phyloP scores from a whole-genome alignment of 2,797 vertebrate genomes.

The Sitta carolinensis region DNA sequence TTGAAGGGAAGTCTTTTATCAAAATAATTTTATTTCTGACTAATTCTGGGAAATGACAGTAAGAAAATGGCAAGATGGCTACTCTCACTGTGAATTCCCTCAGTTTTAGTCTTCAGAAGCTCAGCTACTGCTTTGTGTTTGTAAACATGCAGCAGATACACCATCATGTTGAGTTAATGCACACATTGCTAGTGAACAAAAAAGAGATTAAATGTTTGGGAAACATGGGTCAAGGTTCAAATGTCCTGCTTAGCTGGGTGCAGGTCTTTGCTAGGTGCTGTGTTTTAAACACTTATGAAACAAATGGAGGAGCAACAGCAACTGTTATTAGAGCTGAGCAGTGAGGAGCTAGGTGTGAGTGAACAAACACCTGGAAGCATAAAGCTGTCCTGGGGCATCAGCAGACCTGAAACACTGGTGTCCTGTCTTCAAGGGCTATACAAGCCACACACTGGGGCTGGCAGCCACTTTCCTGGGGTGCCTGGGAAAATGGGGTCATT shows the following conservation, averaged over 20 bases:
- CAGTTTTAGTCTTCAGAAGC: background rate
- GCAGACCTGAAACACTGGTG: background rate
- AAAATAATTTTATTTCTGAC: background rate
- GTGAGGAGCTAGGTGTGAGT: background rate
- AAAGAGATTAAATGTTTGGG: constrained; percentile 51
- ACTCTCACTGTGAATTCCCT: background rate
- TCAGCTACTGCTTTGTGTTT: background rate
- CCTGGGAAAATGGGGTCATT: background rate
- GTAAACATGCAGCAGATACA: background rate
- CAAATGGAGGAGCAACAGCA: background rate
- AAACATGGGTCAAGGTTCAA: background rate
- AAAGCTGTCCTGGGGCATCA: background rate
- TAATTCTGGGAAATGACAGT: background rate
- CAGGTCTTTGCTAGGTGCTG: constrained; percentile 42
- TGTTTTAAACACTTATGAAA: constrained; percentile 6
- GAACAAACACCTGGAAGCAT: background rate
- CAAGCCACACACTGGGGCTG: background rate
- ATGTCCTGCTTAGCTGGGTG: constrained; percentile 12
- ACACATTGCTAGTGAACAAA: constrained; percentile 38
- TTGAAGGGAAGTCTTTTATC: background rate
- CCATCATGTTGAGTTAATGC: background rate
- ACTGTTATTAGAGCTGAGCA: background rate
- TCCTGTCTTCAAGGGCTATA: background rate
- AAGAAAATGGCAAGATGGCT: background rate
- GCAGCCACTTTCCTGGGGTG: background rate